Evolutionary conservation across 2,888 invertebrate genomes (phyloP), one percentile per base, ranked within the genome.

Genomic region (Caenorhabditis sp.): DNA sequence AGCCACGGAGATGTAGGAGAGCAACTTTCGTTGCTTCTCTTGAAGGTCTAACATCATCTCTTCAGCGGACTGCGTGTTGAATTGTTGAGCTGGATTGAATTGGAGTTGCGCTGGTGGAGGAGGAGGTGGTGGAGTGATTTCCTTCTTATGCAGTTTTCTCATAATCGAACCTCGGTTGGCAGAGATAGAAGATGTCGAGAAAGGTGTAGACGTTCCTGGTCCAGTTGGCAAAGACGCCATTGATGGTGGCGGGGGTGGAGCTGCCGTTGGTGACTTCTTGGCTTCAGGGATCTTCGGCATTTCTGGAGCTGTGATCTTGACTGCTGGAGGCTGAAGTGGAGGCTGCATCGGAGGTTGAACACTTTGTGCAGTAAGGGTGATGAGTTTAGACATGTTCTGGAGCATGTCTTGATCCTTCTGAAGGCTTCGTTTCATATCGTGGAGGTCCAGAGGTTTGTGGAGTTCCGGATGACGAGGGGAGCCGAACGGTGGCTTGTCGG

Each of bases 401-500:
- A 77, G 58, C 61, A 54, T 77, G 16, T 77, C 66, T 22, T 44
- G 31, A 24, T 77, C 69, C 26, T 77, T 69, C 10, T 77, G 69
- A 59, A 77, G 59, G 54, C 61, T 51, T 5, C 10, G 16, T 22
- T 69, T 59, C 61, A 77, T 58, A 3, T 59, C 35, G 6, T 76
- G 68, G 26, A 47, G 61, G 12, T 66, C 68, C 35, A 76, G 8
- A 16, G 58, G 38, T 38, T 59, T 64, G n/a, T n/a, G 19, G 2
- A 4, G 58, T 6, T 68, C 66, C 1, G 31, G 12, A 24, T 58
- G 68, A 0, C 28, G 10, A 14, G 68, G 61, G 1, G 61, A 66
- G 1, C 49, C 47, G 0, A 47, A 28, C 3, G 77, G 38, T 10
- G 51, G 12, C 24, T 75, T 75, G 3, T 63, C 64, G 2, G 63